Evolutionary conservation across 2,888 invertebrate genomes (phyloP), one percentile per base, ranked within the genome.

Genomic region (Allophyes oxyacanthae): DNA sequence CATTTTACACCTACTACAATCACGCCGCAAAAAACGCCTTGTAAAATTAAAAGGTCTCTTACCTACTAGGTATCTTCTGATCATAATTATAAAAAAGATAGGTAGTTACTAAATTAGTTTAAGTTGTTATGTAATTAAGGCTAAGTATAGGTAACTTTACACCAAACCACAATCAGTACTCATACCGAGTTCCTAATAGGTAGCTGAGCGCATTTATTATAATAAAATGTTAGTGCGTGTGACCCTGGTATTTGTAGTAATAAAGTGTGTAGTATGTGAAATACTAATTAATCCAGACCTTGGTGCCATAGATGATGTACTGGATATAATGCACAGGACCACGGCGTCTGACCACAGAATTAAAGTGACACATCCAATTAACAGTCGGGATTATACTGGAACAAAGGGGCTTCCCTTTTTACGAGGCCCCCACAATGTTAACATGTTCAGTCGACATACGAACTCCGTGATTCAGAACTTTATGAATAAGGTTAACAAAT

Each of bases 281-380:
- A 62, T 54, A 59, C 20, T 46, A 0, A 45, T 51, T 7, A 33
- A 56, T 32, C 44, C 52, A 33, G 50, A 64, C 0, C 45, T 70
- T 15, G 64, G 64, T 42, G 56, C 60, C 15, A 33, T 71, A n/a
- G 64, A 71, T n/a, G 68, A 71, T 46, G 54, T 72, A 14, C 52
- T 67, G 9, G 57, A 67, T 13, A 36, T 71, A 13, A 50, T 72
- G 33, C 37, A 60, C 0, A 42, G 26, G 25, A 11, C 8, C 0
- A 13, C 2, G 11, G 13, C 13, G 4, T 26, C 26, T 32, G 11
- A 40, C 34, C 26, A 20, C 11, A 1, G 0, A 20, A 37, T 14
- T 9, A 10, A 14, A 41, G 6, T 14, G 10, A 50, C 53, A 15
- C 45, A 30, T 20, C 25, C 0, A 1, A 9, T 4, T 28, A 28